These are phyloP conservation scores for crab-eating macaque (Macaca fascicularis) DNA, from an alignment of 2,113 vertebrate species.

Conservation along the genomic window T2T-MFA8v1.1 NC_088386.1:46372501-46373000, in stretches of 20 bases:
- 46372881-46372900: constrained; percentile 24
- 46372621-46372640: constrained; percentile 35
- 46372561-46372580: constrained; percentile 36
- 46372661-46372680: constrained; percentile 17
- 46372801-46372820: constrained; percentile 45
- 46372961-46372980: background rate
- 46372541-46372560: constrained; percentile 52
- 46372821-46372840: background rate
- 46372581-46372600: constrained; percentile 49
- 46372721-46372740: constrained; percentile 54
- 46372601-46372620: constrained; percentile 45
- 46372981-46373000: background rate
- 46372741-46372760: constrained; percentile 52
- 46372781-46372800: constrained; percentile 38
- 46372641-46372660: constrained; percentile 42
- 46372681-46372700: constrained; percentile 46
- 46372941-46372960: background rate
- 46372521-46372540: constrained; percentile 6
- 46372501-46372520: constrained; percentile 49
- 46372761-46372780: constrained; percentile 57
- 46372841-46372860: constrained; percentile 2
- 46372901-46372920: constrained; percentile 26
- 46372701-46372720: constrained; percentile 50
- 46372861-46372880: constrained; percentile 40
- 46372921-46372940: background rate